Evolutionary conservation across 2,888 invertebrate genomes (phyloP), one percentile per base, ranked within the genome.

Genomic region (Nemurella pictetii): DNA sequence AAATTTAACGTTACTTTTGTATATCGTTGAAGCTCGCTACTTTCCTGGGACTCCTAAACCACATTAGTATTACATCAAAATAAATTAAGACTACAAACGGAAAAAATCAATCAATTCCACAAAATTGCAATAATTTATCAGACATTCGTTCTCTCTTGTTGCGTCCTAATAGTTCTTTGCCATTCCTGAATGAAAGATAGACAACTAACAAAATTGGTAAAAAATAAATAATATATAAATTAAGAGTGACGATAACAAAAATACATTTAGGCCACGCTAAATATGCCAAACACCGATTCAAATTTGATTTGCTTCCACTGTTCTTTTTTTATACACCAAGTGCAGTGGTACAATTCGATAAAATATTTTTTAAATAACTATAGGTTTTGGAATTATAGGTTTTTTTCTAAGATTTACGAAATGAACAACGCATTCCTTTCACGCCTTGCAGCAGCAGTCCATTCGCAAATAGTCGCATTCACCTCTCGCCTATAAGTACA

Each of bases 11-110:
- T 84, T 83, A 72, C 81, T 72, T 78, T 78, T 77, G 30, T 75
- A 83, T 80, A 83, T 36, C 27, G 36, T 80, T 83, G 83, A 86
- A 86, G 86, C 86, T 86, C 86, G 84, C 80, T 81, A 81, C 80
- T 30, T 35, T 81, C 36, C n/a, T 35, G 80, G 80, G 35, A 32
- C 80, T 35, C 27, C 75, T 75, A 75, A n/a, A 75, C 75, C 75
- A 75, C 75, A 27, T 26, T 15, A 75, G 75, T 75, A 28, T 75
- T 75, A 55, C 55, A 55, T 55, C 55, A 55, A 55, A 55, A 55
- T 55, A 55, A 55, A 55, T 55, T 7, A 55, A 55, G 3, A 55
- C 55, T 12, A 55, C 12, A 55, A 55, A n/a, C n/a, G n/a, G 15
- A 55, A 55, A 55, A 55, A 12, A 20, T 20, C 9, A 55, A 55